Percentiles rank a stretch among this genome's conserved stretches.
Evolutionary conservation across 92 coral and sea anemone species (phyloP).

Genomic region (Epizoanthus rinbou): DNA sequence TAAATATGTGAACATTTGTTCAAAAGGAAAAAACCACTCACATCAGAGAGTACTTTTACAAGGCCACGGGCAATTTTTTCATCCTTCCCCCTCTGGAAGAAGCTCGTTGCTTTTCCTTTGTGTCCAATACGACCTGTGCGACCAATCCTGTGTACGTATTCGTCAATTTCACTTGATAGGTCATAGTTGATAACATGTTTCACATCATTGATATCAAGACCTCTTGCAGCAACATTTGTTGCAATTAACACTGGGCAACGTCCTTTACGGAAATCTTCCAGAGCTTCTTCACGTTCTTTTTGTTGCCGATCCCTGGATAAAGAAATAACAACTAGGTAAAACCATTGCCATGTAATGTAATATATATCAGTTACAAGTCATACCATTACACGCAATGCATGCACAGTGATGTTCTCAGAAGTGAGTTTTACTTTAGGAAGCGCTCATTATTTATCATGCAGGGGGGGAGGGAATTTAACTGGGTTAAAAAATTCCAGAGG

Average conservation of each 20-base stretch:
- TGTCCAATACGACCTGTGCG: constrained; percentile 95
- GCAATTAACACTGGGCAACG: constrained; percentile 89
- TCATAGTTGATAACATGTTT: constrained; percentile 94
- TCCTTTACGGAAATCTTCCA: constrained; percentile 84
- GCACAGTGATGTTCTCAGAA: too few species aligned
- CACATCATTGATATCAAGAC: constrained; percentile 87
- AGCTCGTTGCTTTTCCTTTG: constrained; percentile 83
- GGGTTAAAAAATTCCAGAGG: too few species aligned
- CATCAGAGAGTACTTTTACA: constrained; percentile 93
- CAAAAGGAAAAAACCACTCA: constrained; percentile 46
- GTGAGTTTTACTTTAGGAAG: too few species aligned
- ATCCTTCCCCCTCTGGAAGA: constrained; percentile 82
- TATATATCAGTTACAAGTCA: too few species aligned
- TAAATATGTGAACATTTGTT: background rate
- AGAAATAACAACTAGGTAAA: background rate
- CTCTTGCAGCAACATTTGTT: constrained; percentile 95
- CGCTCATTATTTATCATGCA: too few species aligned
- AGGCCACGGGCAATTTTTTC: constrained; percentile 88
- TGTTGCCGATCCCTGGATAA: constrained; percentile 81
- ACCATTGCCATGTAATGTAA: too few species aligned
- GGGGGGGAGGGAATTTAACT: too few species aligned
- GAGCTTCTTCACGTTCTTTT: constrained; percentile 85
- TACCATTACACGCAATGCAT: too few species aligned
- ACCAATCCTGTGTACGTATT: constrained; percentile 93
- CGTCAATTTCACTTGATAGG: constrained; percentile 83